Base-by-base conservation (phyloP, 2,888 invertebrate species). In the Linnaemya tessellans region DNA sequence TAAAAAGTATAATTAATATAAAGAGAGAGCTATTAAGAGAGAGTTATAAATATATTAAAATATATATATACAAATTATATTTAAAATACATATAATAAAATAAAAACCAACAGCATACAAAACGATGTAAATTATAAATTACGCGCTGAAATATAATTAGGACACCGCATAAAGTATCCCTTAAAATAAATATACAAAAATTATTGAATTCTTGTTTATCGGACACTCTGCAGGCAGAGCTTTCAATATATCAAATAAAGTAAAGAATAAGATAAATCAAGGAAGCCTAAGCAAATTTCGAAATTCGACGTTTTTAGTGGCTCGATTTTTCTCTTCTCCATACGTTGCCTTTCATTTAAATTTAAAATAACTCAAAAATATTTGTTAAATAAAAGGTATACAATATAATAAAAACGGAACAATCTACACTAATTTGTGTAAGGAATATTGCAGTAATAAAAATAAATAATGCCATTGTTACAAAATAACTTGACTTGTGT, bases 381-480 rank as follows among this genome's bases (percentile, higher is more conserved):
- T 49, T 46, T 56, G 10, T 35, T 60, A 35, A 60, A 70, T 64
- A n/a, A 43, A 54, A 46, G 9, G 38, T n/a, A 77, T 56, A 64
- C 30, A 70, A 78, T 35, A 77, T 15, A 46, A 51, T 30, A 41
- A 60, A 70, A n/a, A 25, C 13, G 30, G 46, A 75, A 68, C 43
- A 82, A 77, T 77, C 65, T 64, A 77, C 62, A 77, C 70, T 70
- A 56, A 56, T 43, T 46, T 64, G n/a, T 64, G 62, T 62, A 54
- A 35, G 58, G 43, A 49, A 73, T 46, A 74, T 51, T 64, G 22
- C 22, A n/a, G 25, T 41, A 35, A 62, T 75, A 64, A 70, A 70
- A 38, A 22, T 75, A 68, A 68, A 81, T 68, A 81, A 81, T 81
- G 81, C 68, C 70, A 64, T 51, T 49, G n/a, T n/a, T 38, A 38